Evolutionary conservation across 2,113 vertebrate species (phyloP).

Genomic region (Xenopus borealis): DNA sequence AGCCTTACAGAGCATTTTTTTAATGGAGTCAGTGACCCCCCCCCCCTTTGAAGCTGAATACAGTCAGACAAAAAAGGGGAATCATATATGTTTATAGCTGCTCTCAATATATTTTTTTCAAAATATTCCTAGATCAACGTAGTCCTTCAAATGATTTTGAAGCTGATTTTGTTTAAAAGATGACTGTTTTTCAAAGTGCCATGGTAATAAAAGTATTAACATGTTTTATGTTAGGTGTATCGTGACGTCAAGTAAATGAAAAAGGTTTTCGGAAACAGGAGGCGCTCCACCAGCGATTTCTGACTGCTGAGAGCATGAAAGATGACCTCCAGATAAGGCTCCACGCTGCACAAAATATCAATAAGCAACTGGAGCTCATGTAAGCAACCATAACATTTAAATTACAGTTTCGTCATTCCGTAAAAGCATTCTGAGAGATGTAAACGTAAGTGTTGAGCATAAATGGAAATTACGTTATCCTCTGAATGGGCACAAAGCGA

Average conservation of each 20-base stretch:
- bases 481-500: background rate
- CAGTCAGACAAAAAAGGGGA: no score
- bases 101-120: no score
- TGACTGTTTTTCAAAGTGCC: no score
- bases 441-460: background rate
- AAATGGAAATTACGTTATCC: background rate
- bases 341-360: constrained; percentile 76
- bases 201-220: no score
- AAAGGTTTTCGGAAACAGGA: constrained; percentile 78
- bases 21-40: no score
- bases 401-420: background rate
- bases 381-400: constrained; percentile 63
- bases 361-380: constrained; percentile 84
- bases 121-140: no score
- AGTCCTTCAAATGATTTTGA: no score
- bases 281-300: constrained; percentile 80
- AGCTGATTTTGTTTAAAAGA: no score
- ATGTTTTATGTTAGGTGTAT: constrained; percentile 65
- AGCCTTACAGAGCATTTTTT: no score
- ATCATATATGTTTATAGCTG: no score
- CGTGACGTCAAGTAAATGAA: constrained; percentile 70
- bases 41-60: no score
- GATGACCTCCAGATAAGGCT: constrained; percentile 80
- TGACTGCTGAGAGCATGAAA: constrained; percentile 78
- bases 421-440: no score